Evolutionary conservation across 2,888 invertebrate species (phyloP).

Genomic region (Cataglyphis livida): DNA sequence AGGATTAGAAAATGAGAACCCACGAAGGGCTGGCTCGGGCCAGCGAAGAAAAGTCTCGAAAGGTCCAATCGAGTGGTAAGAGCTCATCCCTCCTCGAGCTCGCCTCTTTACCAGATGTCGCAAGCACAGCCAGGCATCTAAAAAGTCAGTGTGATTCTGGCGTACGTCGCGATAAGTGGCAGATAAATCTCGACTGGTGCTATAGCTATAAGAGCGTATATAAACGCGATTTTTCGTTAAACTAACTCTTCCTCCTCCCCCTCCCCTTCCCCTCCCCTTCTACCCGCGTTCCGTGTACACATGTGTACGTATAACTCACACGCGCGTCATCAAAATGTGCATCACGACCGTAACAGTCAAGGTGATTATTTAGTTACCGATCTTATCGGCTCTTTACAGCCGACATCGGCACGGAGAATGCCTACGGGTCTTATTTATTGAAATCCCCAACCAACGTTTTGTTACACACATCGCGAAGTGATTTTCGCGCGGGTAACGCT

Average conservation of each 20-base stretch:
- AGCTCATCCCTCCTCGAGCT: conserved; percentile 47
- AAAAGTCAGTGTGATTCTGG: conserved; percentile 67
- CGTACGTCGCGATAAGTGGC: conserved; percentile 59
- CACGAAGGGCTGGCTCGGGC: conserved; percentile 40
- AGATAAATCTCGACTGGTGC: conserved; percentile 59
- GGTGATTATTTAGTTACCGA: conserved; percentile 71
- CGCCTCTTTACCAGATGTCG: conserved; percentile 58
- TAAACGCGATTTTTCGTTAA: conserved; percentile 47
- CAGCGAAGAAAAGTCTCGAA: conserved; percentile 17
- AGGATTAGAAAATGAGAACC: conserved; percentile 56
- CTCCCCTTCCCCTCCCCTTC: background rate
- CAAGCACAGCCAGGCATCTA: conserved; percentile 43
- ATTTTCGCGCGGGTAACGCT: conserved; percentile 39
- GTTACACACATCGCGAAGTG: conserved; percentile 27
- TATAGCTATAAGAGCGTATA: conserved; percentile 20
- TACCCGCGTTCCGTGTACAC: background rate
- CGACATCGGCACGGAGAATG: conserved; percentile 40
- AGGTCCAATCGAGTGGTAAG: conserved; percentile 49
- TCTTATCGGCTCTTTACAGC: conserved; percentile 57
- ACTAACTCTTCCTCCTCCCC: conserved; percentile 24
- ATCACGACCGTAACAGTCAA: conserved; percentile 71
- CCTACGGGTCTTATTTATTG: conserved; percentile 56
- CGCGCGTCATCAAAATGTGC: conserved; percentile 70
- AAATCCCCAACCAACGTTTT: conserved; percentile 46
- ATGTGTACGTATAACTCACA: background rate